Evolutionary conservation across 2,797 vertebrate species (phyloP), one percentile per base, ranked within the genome.

Genomic region (Myotis planiceps): DNA sequence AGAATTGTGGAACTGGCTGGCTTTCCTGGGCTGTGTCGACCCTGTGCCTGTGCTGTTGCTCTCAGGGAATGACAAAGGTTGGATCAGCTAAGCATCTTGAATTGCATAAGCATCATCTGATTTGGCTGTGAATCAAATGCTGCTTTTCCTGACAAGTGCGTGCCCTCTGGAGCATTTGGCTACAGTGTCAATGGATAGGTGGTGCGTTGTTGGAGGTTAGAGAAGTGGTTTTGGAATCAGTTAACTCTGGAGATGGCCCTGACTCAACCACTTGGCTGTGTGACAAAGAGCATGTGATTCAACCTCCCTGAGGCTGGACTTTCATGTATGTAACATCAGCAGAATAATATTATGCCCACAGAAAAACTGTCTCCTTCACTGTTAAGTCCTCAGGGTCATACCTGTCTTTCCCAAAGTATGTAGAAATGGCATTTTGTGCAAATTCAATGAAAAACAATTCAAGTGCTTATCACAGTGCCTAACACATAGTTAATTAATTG

Each of bases 371-470:
- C 9, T 42, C 51, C 51, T 92, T 63, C 29, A 32, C 83, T 66
- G 63, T 51, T n/a, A 37, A 71, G 32, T 88, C 39, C 58, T 79
- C 42, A 94, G 29, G 15, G 88, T 51, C 58, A 4, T 51, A 37
- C 69, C 8, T 79, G n/a, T 83, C 68, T 94, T 83, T 65, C 63
- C n/a, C 51, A 81, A 94, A 85, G 49, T 65, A 86, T 71, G 21
- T 74, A 63, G 75, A 95, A 90, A 93, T 92, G 32, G 23, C 32
- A 51, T 14, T 55, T 47, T 39, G 27, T 76, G 4, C 12, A 82
- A 29, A 39, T n/a, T 32, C 47, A 74, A 58, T 78, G 25, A 39
- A 84, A 80, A 16, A 42, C 12, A 60, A 55, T 29, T 2, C 18
- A 83, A 87, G 13, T 65, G 25, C 29, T 89, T 45, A 39, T 94